Conservation (phyloP, 2,797 vertebrate species). For the Danio tinwini region DNA sequence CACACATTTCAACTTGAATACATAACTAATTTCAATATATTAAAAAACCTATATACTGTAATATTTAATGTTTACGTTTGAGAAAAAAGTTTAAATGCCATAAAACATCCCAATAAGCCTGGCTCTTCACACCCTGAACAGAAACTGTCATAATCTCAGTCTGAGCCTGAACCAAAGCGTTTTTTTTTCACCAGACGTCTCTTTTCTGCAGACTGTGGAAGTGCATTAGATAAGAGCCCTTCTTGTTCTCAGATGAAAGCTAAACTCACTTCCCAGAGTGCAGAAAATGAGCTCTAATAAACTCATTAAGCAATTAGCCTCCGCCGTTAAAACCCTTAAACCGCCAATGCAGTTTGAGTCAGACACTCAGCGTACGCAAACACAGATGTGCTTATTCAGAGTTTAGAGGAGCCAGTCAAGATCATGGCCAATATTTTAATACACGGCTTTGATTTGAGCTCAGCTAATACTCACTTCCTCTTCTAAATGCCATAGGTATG, state of each 20-base stretch:
- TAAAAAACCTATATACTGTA: too few relatives aligned
- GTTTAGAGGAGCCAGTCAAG: slow-evolving; percentile 40
- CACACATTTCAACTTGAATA: too few relatives aligned
- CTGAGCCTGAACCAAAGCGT: background rate
- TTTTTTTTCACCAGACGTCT: slow-evolving; percentile 28
- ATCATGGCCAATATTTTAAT: slow-evolving; percentile 31
- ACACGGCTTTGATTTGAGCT: slow-evolving; percentile 41
- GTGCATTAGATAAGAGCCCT: slow-evolving; percentile 61
- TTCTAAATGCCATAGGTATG: slow-evolving; percentile 76
- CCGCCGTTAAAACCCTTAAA: slow-evolving; percentile 64
- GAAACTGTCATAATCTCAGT: slow-evolving; percentile 31
- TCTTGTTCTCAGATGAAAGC: slow-evolving; percentile 73
- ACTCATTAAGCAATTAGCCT: slow-evolving; percentile 71
- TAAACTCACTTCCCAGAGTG: slow-evolving; percentile 60
- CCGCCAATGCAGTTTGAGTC: slow-evolving; percentile 67
- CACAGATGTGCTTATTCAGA: slow-evolving; percentile 65
- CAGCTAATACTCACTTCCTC: slow-evolving; percentile 70
- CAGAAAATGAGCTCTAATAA: slow-evolving; percentile 72
- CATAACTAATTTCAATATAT: too few relatives aligned
- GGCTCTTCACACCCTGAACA: background rate
- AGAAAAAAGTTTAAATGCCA: slow-evolving; percentile 70
- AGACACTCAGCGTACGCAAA: slow-evolving; percentile 66
- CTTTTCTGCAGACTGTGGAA: slow-evolving; percentile 49
- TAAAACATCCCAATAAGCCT: slow-evolving; percentile 66
- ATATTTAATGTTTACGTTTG: background rate